phyloP scores from a whole-genome alignment of 2,797 vertebrate species.

The Xyrichtys novacula region DNA sequence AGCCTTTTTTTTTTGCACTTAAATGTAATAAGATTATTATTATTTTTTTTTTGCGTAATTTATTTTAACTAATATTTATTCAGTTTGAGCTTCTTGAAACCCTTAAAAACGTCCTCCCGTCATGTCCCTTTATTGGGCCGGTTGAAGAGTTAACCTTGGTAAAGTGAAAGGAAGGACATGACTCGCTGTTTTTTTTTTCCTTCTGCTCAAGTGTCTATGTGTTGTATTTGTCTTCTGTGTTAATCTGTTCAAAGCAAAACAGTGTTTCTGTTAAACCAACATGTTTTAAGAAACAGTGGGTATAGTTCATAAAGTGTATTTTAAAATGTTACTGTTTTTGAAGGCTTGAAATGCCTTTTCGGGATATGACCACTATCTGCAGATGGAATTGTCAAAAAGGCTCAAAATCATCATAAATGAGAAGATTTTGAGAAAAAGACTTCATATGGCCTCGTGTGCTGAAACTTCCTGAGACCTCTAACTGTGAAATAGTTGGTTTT shows the following conservation, averaged over 20 bases:
- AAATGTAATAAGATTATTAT: not conserved
- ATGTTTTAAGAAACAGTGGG: not conserved
- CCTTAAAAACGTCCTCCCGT: not conserved
- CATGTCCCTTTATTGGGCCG: too few relatives aligned
- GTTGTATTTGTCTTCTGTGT: not conserved
- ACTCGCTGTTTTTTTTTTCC: too few relatives aligned
- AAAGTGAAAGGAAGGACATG: not conserved
- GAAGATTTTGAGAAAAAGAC: too few relatives aligned
- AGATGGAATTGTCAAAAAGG: too few relatives aligned
- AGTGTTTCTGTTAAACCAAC: not conserved
- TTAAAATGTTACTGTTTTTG: too few relatives aligned
- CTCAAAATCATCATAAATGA: too few relatives aligned
- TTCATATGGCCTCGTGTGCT: too few relatives aligned
- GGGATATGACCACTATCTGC: too few relatives aligned
- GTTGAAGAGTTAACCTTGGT: not conserved
- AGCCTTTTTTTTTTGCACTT: conserved; percentile 5
- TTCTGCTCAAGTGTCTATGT: not conserved
- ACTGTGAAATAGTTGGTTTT: conserved; percentile 18
- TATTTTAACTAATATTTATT: not conserved
- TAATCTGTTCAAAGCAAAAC: not conserved
- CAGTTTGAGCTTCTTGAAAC: not conserved
- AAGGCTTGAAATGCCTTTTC: too few relatives aligned
- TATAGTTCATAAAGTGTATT: not conserved
- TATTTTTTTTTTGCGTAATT: not conserved
- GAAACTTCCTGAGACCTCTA: not conserved